Percentiles rank a stretch among this genome's conserved stretches.
These are phyloP conservation scores for Argentina silus DNA, from an alignment of 2,797 vertebrate genomes.

Conservation along the genomic window DNA sequence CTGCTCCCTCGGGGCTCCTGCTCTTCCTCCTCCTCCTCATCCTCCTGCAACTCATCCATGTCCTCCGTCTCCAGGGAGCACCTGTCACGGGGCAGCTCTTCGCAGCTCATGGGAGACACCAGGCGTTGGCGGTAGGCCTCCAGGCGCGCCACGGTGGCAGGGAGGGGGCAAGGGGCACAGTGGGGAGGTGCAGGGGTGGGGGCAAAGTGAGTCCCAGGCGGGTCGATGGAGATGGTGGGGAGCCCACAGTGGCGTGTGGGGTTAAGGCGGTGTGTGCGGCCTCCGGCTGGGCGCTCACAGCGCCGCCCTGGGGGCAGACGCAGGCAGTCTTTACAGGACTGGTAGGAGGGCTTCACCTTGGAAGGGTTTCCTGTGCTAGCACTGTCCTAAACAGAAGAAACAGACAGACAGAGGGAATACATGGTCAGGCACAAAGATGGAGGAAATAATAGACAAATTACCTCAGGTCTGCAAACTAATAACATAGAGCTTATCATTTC, in stretches of 20 bases:
- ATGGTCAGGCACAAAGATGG: constrained; percentile 30
- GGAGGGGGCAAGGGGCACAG: constrained; percentile 33
- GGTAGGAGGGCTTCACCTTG: constrained; percentile 93
- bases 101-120: constrained; percentile 72
- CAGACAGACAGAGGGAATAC: constrained; percentile 39
- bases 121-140: constrained; percentile 57
- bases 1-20: constrained; percentile 36
- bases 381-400: constrained; percentile 83
- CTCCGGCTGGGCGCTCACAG: constrained; percentile 77
- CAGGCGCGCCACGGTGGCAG: constrained; percentile 32
- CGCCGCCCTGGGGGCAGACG: constrained; percentile 73
- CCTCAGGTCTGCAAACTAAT: neutral
- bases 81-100: constrained; percentile 59
- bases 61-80: constrained; percentile 58
- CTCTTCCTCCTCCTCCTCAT: constrained; percentile 49
- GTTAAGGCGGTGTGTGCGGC: constrained; percentile 76
- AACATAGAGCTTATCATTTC: neutral
- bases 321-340: constrained; percentile 88
- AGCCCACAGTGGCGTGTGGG: constrained; percentile 54
- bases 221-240: constrained; percentile 85
- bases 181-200: constrained; percentile 50
- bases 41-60: constrained; percentile 65
- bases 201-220: constrained; percentile 72
- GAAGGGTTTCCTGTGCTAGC: constrained; percentile 89
- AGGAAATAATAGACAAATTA: neutral